phyloP scores from a whole-genome alignment of 2,113 vertebrate species.

The Tympanuchus pallidicinctus region DNA sequence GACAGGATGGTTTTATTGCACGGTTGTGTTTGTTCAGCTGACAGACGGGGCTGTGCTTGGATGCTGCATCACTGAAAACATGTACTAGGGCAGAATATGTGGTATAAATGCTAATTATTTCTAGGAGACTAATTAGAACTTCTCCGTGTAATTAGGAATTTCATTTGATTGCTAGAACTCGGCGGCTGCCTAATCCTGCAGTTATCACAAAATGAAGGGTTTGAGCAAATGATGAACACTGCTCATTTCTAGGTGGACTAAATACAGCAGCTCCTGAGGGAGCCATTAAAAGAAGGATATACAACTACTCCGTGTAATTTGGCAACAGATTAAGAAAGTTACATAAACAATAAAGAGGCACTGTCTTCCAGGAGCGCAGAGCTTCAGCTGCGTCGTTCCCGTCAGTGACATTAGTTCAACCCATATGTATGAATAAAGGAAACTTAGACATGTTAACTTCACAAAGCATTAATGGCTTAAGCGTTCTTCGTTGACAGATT shows the following conservation, averaged over 20 bases:
- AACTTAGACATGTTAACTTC: background rate
- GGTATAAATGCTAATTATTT: background rate
- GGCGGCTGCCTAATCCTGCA: background rate
- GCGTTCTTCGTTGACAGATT: too few relatives aligned
- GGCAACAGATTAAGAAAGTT: background rate
- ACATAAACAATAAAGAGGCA: background rate
- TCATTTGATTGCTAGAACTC: slow-evolving; percentile 50
- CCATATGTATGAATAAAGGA: accelerated
- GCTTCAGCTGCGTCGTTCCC: background rate
- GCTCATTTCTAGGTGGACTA: background rate
- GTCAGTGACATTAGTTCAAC: background rate
- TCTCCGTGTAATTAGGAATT: slow-evolving; percentile 39
- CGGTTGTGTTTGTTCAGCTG: background rate
- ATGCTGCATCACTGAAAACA: background rate
- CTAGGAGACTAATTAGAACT: slow-evolving; percentile 44
- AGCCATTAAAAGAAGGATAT: background rate
- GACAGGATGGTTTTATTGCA: background rate
- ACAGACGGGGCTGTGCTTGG: background rate
- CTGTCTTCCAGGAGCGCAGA: background rate
- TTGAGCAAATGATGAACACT: background rate
- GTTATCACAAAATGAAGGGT: slow-evolving; percentile 30
- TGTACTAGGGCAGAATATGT: background rate
- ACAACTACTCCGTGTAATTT: background rate
- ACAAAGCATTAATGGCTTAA: accelerated
- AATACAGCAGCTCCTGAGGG: background rate